These are phyloP conservation scores for Sebastes jordani DNA, from an alignment of 2,797 vertebrate genomes.

Conservation along the genomic window DNA sequence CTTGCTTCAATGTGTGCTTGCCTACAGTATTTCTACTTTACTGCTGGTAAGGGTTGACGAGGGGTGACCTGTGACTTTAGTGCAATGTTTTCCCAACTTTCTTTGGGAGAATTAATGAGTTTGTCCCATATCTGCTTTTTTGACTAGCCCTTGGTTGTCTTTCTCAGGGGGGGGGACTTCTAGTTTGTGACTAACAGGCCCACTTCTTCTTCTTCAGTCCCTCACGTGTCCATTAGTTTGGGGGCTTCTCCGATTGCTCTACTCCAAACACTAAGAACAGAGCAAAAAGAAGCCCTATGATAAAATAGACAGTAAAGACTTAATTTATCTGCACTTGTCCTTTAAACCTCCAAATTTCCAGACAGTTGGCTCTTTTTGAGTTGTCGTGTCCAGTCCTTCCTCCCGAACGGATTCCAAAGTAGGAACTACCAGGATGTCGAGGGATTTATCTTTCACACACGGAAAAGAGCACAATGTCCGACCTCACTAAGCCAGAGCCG, in stretches of 20 bases:
- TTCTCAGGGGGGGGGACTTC: constrained; percentile 26
- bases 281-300: constrained; percentile 51
- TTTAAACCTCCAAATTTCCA: constrained; percentile 36
- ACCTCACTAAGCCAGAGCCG: constrained; percentile 58
- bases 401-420: constrained; percentile 46
- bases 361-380: constrained; percentile 32
- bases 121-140: constrained; percentile 54
- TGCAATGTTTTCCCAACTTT: constrained; percentile 75
- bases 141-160: constrained; percentile 76
- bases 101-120: constrained; percentile 47
- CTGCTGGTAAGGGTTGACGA: constrained; percentile 70
- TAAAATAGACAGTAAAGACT: constrained; percentile 55
- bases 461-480: constrained; percentile 59
- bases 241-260: constrained; percentile 21
- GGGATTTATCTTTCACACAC: constrained; percentile 53
- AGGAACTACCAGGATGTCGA: constrained; percentile 47
- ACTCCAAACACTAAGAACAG: constrained; percentile 28
- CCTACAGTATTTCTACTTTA: constrained; percentile 66
- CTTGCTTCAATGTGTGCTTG: constrained; percentile 71
- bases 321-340: constrained; percentile 37
- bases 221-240: constrained; percentile 32
- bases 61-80: constrained; percentile 72
- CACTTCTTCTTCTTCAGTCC: constrained; percentile 19
- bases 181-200: constrained; percentile 51
- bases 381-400: constrained; percentile 46